Base-by-base conservation (phyloP, 2,797 vertebrate genomes). In the Trachurus trachurus region DNA sequence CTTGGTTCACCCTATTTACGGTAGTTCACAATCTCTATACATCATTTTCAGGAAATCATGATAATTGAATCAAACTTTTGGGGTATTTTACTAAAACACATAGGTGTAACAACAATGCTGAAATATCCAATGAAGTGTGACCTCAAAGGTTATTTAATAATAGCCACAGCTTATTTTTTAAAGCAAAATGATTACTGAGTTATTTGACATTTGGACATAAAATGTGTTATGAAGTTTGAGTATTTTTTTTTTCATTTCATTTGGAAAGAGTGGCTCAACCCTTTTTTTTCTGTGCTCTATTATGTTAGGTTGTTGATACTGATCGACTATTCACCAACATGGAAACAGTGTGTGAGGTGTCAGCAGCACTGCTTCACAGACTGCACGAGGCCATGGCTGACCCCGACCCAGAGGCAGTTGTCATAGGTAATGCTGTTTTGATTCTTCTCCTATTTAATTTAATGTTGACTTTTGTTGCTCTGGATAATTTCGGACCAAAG, bases 281-380 rank as follows among this genome's bases (percentile, higher is more conserved):
- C 7, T 40, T 37, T 60, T 26, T 26, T 26, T 26, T 26, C 26
- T 26, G 9, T 56, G 4, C 13, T 61, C 1, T 91, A 81, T 70
- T 64, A 26, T 65, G 21, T 76, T 81, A 99, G 98, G 93, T 96
- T 76, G 96, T 99, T 81, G 98, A 98, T 50, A 95, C 97, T 73
- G 98, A 98, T 61, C 94, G 95, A 64, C 92, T 99, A 88, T 99
- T 99, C 88, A 97, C 96, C 93, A 99, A 99, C 95, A 97, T 97
- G 78, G 97, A 99, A 84, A 97, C 96, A 0, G 96, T 99, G 91
- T 96, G 95, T 85, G 96, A 96, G 37, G 92, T 98, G 66, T 99
- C 98, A 64, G 95, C 95, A 66, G 96, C 96, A 26, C 94, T 99
- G 67, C 94, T 98, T 52, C 95, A 96, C 29, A 87, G 96, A 87